A percentile compares a stretch with the other conserved stretches of the same genome.
These are phyloP conservation scores for Dione juno DNA, from an alignment of 2,888 invertebrate species.

Conservation along the genomic window DNA sequence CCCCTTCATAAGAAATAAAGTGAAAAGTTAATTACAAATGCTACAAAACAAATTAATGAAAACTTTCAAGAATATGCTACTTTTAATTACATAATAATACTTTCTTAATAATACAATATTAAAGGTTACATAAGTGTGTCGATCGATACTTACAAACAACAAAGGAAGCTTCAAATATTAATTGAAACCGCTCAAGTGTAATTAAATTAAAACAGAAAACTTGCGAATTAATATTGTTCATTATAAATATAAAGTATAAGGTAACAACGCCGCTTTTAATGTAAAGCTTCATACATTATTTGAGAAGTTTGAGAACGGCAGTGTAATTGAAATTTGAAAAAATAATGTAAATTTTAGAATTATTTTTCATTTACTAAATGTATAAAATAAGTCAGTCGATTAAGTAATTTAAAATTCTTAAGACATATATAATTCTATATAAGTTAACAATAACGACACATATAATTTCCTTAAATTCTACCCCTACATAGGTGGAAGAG, in stretches of 20 bases:
- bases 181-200: conserved; percentile 23
- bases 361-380: not conserved
- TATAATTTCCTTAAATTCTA: not conserved
- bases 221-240: conserved; percentile 20
- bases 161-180: conserved; percentile 23
- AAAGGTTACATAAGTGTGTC: not conserved
- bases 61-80: not conserved
- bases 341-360: not conserved
- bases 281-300: conserved; percentile 3
- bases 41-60: not conserved
- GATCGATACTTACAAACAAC: conserved; percentile 21
- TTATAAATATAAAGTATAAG: conserved; percentile 20
- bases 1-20: too few relatives aligned
- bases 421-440: too few relatives aligned
- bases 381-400: too few relatives aligned
- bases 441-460: not conserved
- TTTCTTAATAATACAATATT: conserved; percentile 3
- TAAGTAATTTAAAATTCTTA: too few relatives aligned
- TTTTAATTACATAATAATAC: not conserved
- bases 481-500: not conserved
- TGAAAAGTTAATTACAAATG: not conserved
- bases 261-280: conserved; percentile 11
- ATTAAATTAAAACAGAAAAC: conserved; percentile 22
- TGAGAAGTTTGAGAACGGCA: not conserved
- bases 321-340: conserved; percentile 1